These are phyloP conservation scores for Taenioides sp. DNA, from an alignment of 2,797 vertebrate genomes.

Conservation along the genomic window DNA sequence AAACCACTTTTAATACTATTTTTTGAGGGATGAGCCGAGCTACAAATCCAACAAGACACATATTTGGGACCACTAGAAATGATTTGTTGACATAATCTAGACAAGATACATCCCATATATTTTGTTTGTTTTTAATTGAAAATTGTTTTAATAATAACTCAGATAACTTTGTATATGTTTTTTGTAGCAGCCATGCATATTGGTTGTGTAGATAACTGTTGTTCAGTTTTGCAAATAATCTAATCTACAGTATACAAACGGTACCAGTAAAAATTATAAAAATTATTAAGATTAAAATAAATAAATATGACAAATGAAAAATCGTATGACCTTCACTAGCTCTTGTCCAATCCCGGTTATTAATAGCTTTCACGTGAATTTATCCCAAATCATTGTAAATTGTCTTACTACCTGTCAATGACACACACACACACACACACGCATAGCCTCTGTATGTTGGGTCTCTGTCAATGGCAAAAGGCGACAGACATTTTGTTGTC, in stretches of 20 bases:
- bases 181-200: no score
- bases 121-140: no score
- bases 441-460: slow-evolving; percentile 11
- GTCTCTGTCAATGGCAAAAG: slow-evolving; percentile 40
- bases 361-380: not conserved
- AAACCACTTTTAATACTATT: no score
- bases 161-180: no score
- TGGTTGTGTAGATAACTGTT: no score
- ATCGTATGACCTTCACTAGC: not conserved
- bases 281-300: no score
- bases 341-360: no score
- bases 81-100: not conserved
- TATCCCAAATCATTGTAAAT: not conserved
- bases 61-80: not conserved
- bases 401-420: not conserved
- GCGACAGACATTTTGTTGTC: slow-evolving; percentile 61
- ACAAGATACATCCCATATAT: not conserved
- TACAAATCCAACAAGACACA: not conserved
- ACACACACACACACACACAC: slow-evolving; percentile 12
- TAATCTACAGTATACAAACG: no score
- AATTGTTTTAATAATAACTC: no score
- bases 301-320: not conserved
- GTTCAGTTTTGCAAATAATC: no score
- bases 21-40: no score
- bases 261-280: no score